Conservation (phyloP, 1,140 invertebrate species). For the Rhopalosiphum padi region DNA sequence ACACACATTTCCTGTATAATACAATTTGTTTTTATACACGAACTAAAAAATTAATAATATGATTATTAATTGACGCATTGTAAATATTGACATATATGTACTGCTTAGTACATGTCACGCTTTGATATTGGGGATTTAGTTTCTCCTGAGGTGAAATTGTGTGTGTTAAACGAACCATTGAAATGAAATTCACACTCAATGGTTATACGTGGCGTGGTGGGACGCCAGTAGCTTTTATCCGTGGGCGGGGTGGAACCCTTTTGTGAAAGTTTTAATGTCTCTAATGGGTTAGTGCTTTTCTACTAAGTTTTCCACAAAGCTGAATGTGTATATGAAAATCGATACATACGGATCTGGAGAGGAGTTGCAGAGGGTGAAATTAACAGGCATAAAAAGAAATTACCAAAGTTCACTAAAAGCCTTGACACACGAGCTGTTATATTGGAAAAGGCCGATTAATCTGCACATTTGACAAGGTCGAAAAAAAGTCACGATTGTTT, state of each 20-base stretch:
- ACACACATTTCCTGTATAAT: not conserved
- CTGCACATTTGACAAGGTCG: not conserved
- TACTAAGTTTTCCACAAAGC: slow-evolving; percentile 31
- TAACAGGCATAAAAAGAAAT: slow-evolving; percentile 9
- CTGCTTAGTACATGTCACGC: not conserved
- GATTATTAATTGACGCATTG: not conserved
- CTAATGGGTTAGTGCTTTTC: slow-evolving; percentile 54
- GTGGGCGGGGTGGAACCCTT: not conserved
- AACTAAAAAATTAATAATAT: not conserved
- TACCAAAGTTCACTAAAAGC: slow-evolving; percentile 31
- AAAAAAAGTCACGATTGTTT: not conserved
- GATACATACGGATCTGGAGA: not conserved
- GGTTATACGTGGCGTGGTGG: not conserved
- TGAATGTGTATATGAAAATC: slow-evolving; percentile 36
- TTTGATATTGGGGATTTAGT: slow-evolving; percentile 36
- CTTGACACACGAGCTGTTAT: slow-evolving; percentile 34
- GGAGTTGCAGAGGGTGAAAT: not conserved
- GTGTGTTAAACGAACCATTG: slow-evolving; percentile 31
- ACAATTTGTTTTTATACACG: not conserved
- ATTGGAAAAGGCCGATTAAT: slow-evolving; percentile 33
- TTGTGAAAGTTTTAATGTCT: slow-evolving; percentile 46
- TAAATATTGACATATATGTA: not conserved
- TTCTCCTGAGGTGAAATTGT: slow-evolving; percentile 17
- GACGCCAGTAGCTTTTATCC: slow-evolving; percentile 2
- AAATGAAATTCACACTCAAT: slow-evolving; percentile 37